Conservation (phyloP, 2,888 invertebrate genomes). For the Chrysina gloriosa region DNA sequence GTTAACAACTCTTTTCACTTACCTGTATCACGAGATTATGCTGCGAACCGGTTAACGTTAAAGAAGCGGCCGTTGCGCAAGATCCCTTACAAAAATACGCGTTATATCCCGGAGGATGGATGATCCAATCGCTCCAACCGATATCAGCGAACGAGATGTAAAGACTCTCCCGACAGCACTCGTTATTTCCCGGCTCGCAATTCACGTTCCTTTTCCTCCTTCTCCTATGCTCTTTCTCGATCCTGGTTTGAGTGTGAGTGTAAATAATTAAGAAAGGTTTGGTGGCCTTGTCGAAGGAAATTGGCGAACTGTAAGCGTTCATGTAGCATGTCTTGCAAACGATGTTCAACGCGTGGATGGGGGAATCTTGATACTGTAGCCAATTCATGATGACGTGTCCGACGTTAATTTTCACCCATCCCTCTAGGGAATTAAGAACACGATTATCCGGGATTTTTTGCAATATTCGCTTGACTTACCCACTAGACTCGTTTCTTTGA, state of each 20-base stretch:
- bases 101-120: constrained; percentile 84
- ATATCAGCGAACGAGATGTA: constrained; percentile 86
- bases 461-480: constrained; percentile 63
- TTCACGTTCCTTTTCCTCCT: constrained; percentile 70
- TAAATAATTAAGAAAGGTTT: constrained; percentile 84
- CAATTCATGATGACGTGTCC: constrained; percentile 81
- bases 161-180: constrained; percentile 86
- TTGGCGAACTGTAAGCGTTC: constrained; percentile 73
- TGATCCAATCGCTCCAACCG: constrained; percentile 91
- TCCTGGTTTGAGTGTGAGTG: constrained; percentile 77
- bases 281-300: constrained; percentile 76
- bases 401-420: constrained; percentile 85
- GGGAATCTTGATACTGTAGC: constrained; percentile 75
- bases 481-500: constrained; percentile 78
- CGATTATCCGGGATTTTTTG: too few species aligned
- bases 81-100: constrained; percentile 90
- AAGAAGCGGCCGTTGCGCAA: constrained; percentile 79
- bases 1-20: constrained; percentile 60
- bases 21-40: constrained; percentile 84
- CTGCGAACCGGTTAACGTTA: constrained; percentile 72
- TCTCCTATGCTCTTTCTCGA: constrained; percentile 52
- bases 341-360: constrained; percentile 79
- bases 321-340: constrained; percentile 82
- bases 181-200: constrained; percentile 76
- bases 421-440: too few species aligned